Conservation (phyloP, 2,888 invertebrate species). For the Heliconius aoede region DNA sequence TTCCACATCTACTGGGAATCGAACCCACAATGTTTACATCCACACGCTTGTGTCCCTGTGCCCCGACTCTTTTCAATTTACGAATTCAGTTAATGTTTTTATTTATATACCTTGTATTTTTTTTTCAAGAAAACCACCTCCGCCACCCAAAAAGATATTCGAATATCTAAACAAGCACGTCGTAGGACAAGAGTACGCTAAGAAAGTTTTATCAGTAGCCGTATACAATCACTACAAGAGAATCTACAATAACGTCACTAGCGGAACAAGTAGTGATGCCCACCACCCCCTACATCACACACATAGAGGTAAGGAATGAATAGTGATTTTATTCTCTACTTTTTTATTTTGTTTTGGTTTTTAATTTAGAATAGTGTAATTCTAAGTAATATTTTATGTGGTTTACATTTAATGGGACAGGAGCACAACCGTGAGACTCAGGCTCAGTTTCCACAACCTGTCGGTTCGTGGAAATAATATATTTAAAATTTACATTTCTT, state of each 20-base stretch:
- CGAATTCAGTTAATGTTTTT: not conserved
- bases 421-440: too few relatives aligned
- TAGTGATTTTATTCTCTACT: too few relatives aligned
- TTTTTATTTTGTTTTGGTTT: too few relatives aligned
- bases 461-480: not conserved
- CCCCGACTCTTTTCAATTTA: too few relatives aligned
- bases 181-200: conserved; percentile 98
- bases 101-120: not conserved
- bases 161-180: conserved; percentile 98
- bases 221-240: conserved; percentile 99
- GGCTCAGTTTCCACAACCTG: too few relatives aligned
- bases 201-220: conserved; percentile 98
- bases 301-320: conserved; percentile 85
- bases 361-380: too few relatives aligned
- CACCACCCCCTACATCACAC: conserved; percentile 89
- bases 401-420: too few relatives aligned
- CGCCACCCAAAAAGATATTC: conserved; percentile 98
- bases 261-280: conserved; percentile 73
- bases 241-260: conserved; percentile 94
- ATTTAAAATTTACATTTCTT: not conserved
- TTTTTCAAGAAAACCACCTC: conserved; percentile 91
- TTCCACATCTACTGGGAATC: too few relatives aligned
- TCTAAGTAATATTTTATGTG: too few relatives aligned
- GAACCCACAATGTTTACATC: too few relatives aligned
- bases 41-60: too few relatives aligned